These are phyloP conservation scores for Paramormyrops hopkinsi DNA, from an alignment of 2,797 vertebrate species.

Conservation along the genomic window DNA sequence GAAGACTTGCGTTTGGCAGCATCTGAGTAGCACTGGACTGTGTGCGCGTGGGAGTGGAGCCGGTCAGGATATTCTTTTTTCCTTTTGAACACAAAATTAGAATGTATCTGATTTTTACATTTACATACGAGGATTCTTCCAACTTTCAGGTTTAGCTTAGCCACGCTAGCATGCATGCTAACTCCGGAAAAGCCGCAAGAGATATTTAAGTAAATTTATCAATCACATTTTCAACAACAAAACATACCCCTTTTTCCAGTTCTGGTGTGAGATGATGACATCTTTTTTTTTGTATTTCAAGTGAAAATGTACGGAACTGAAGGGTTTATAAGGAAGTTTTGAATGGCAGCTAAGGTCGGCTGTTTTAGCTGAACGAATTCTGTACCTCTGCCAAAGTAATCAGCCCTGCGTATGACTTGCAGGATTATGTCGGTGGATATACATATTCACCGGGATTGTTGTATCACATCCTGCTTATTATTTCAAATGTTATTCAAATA, in stretches of 20 bases:
- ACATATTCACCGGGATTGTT: neutral
- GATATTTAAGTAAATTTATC: neutral
- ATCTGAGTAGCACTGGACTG: slow-evolving; percentile 34
- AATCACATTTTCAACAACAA: neutral
- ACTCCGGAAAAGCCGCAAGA: neutral
- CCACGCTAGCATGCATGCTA: neutral
- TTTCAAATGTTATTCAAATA: slow-evolving; percentile 12
- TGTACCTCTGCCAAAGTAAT: slow-evolving; percentile 16
- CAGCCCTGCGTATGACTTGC: neutral
- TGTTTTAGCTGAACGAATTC: neutral
- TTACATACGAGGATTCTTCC: neutral
- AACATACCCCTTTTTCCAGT: neutral
- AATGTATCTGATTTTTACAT: neutral
- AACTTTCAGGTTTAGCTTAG: neutral
- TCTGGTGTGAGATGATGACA: neutral
- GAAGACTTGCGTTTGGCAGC: slow-evolving; percentile 26
- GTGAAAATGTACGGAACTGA: neutral
- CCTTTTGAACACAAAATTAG: neutral
- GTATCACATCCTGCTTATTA: neutral
- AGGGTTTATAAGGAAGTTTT: neutral
- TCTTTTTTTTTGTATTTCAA: neutral
- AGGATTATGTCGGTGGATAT: slow-evolving; percentile 8
- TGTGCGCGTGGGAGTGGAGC: slow-evolving; percentile 20
- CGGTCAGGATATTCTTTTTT: neutral
- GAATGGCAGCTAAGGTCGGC: neutral